Percentiles rank a stretch among this genome's conserved stretches.
Evolutionary conservation across 2,113 vertebrate species (phyloP).

Genomic region (Rhinichthys klamathensis): DNA sequence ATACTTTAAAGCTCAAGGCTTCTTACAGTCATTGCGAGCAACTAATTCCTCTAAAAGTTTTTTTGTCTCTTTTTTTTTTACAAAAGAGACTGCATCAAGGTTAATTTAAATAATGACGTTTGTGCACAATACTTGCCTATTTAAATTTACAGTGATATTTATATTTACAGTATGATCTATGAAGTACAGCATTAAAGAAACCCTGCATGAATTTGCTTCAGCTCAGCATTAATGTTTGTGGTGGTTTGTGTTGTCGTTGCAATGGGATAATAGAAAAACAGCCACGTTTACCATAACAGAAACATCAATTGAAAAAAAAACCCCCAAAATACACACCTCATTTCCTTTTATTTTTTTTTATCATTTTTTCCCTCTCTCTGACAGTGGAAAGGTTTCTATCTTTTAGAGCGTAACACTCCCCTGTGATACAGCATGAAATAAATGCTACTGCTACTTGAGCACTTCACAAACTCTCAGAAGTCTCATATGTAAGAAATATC

Average conservation of each 20-base stretch:
- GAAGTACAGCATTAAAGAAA: background rate
- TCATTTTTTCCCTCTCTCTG: slow-evolving; percentile 1
- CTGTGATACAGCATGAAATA: slow-evolving; percentile 14
- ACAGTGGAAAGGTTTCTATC: background rate
- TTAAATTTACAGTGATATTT: background rate
- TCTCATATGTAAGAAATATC: background rate
- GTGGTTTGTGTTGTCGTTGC: background rate
- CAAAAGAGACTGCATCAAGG: background rate
- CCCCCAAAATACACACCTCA: background rate
- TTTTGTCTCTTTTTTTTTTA: background rate
- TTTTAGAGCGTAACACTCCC: background rate
- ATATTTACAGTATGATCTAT: background rate
- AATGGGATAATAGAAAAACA: background rate
- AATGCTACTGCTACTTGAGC: background rate
- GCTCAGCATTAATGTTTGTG: background rate
- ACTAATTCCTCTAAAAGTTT: background rate
- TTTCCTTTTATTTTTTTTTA: background rate
- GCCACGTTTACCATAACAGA: background rate
- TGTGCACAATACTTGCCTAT: background rate
- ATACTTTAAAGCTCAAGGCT: background rate
- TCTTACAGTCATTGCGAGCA: background rate
- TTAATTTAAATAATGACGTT: background rate
- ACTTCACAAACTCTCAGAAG: background rate
- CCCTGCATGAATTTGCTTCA: background rate
- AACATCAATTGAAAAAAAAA: background rate